Percentiles rank a stretch among this genome's conserved stretches.
These are phyloP conservation scores for Hemicentrotus pulcherrimus DNA, from an alignment of 35 echinoderm and acorn worm species.

Conservation along the genomic window DNA sequence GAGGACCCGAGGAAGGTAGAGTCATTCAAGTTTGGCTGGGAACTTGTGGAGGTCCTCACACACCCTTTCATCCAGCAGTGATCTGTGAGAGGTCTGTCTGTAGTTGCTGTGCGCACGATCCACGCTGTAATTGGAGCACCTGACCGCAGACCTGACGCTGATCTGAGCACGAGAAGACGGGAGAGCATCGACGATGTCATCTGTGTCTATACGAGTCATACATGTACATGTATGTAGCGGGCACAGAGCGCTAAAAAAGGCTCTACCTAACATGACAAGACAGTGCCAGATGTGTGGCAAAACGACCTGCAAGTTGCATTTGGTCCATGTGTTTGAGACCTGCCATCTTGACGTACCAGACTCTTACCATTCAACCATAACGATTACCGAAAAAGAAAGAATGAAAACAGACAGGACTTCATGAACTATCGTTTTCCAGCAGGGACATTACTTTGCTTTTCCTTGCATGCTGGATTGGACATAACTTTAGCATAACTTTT, in stretches of 20 bases:
- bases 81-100: background rate
- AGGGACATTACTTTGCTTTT: no score
- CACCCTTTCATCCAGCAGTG: background rate
- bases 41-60: background rate
- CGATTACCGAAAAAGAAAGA: no score
- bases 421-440: no score
- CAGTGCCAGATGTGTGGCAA: slow-evolving; percentile 4
- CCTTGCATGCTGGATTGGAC: no score
- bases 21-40: background rate
- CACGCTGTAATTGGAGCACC: background rate
- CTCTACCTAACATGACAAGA: background rate
- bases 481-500: no score
- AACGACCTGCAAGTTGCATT: background rate
- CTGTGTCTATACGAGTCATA: background rate
- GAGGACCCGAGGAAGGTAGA: slow-evolving; percentile 7
- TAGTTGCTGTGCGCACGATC: background rate
- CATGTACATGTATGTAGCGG: no score
- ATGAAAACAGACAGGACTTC: no score
- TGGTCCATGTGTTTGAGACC: background rate
- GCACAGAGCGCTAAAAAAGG: background rate
- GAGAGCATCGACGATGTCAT: background rate
- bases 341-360: background rate
- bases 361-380: no score
- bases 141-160: background rate
- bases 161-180: no score